phyloP scores from a whole-genome alignment of 1,140 invertebrate genomes.

The Pogonomyrmex californicus region DNA sequence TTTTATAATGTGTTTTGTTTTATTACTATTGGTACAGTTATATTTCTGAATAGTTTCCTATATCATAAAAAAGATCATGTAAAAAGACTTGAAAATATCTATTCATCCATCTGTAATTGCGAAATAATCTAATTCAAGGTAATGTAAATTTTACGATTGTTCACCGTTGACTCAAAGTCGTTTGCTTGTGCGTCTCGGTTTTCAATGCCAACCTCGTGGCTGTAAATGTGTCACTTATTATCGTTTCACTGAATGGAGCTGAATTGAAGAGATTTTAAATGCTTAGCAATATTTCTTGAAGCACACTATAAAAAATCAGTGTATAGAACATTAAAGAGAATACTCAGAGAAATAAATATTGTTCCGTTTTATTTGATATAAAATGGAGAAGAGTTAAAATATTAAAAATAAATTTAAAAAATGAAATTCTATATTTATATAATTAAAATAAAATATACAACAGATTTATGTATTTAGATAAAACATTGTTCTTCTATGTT shows the following conservation, averaged over 20 bases:
- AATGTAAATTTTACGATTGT: conserved; percentile 8
- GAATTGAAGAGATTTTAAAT: not conserved
- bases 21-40: not conserved
- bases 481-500: too few relatives aligned
- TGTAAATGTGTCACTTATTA: conserved; percentile 9
- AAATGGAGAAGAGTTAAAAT: not conserved
- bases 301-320: too few relatives aligned
- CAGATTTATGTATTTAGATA: too few relatives aligned
- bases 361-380: not conserved
- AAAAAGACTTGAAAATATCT: not conserved
- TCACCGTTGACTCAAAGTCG: not conserved
- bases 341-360: not conserved
- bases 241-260: not conserved
- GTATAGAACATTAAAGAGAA: not conserved
- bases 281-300: not conserved
- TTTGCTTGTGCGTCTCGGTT: conserved; percentile 16
- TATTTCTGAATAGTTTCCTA: not conserved
- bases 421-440: too few relatives aligned
- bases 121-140: not conserved
- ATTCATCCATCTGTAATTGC: conserved; percentile 1
- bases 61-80: not conserved
- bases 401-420: too few relatives aligned
- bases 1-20: not conserved
- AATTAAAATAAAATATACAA: too few relatives aligned
- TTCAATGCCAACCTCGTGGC: conserved; percentile 14